Conservation (phyloP, 2,888 invertebrate genomes). For the Drosophila histrio region DNA sequence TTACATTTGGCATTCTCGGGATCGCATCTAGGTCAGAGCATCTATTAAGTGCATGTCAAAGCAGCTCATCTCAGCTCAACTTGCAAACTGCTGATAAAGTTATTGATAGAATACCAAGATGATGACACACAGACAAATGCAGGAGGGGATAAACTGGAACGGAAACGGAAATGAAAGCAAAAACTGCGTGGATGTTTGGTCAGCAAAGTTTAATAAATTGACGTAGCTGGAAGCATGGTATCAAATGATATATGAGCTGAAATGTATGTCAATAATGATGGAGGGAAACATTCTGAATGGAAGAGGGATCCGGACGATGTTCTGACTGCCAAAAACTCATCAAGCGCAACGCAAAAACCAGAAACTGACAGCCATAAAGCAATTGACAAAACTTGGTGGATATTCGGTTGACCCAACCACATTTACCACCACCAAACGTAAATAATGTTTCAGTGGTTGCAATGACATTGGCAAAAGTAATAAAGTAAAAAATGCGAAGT, state of each 20-base stretch:
- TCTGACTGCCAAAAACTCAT: slow-evolving; percentile 39
- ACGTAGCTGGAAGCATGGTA: slow-evolving; percentile 4
- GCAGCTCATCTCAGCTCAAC: slow-evolving; percentile 31
- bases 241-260: slow-evolving; percentile 21
- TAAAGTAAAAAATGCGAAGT: background rate
- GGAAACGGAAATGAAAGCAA: slow-evolving; percentile 38
- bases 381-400: slow-evolving; percentile 69
- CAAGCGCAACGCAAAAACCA: slow-evolving; percentile 39
- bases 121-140: slow-evolving; percentile 5
- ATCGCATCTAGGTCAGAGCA: slow-evolving; percentile 52
- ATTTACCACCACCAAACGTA: background rate
- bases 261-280: slow-evolving; percentile 29
- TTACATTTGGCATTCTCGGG: slow-evolving; percentile 35
- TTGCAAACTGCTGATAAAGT: slow-evolving; percentile 49
- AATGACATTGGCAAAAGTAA: slow-evolving; percentile 59
- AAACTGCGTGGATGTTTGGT: slow-evolving; percentile 8
- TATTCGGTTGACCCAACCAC: slow-evolving; percentile 15
- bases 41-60: slow-evolving; percentile 47
- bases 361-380: slow-evolving; percentile 29
- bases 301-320: background rate
- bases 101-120: slow-evolving; percentile 53
- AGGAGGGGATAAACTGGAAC: background rate
- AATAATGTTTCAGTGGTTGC: slow-evolving; percentile 38
- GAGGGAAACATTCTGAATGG: background rate
- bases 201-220: slow-evolving; percentile 18